Evolutionary conservation across 2,113 vertebrate species (phyloP).

Genomic region (Merops nubicus): DNA sequence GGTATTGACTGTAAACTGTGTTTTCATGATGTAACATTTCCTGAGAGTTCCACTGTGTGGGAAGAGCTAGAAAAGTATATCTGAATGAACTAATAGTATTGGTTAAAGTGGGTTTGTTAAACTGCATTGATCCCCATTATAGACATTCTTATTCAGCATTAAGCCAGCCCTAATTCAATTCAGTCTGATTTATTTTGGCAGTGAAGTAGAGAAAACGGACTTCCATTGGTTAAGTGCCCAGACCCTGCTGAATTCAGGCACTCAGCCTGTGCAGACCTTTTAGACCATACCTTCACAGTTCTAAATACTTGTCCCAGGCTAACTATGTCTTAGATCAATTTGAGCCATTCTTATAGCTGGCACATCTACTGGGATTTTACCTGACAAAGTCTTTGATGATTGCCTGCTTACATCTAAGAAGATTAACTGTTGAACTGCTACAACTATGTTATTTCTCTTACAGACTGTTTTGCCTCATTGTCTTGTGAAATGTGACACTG

Average conservation of each 20-base stretch:
- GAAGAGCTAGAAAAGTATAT: neutral
- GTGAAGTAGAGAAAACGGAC: neutral
- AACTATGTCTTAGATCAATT: neutral
- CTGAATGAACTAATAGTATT: neutral
- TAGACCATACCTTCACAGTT: neutral
- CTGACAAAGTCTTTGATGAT: neutral
- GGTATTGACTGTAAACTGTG: neutral
- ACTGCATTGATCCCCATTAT: neutral
- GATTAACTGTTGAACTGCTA: neutral
- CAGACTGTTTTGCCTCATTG: neutral
- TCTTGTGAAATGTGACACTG: neutral
- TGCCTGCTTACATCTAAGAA: neutral
- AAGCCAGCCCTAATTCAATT: neutral
- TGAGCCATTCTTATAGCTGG: neutral
- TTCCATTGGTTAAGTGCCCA: neutral
- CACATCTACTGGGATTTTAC: neutral
- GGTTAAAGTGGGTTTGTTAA: slow-evolving; percentile 15
- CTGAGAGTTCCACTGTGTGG: neutral
- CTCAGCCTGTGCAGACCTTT: neutral
- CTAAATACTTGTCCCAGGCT: neutral
- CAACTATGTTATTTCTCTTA: neutral
- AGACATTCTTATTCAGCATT: slow-evolving; percentile 2
- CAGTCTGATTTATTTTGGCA: neutral
- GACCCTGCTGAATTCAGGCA: neutral
- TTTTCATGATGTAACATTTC: neutral